Evolutionary conservation across 2,113 vertebrate genomes (phyloP), one percentile per base, ranked within the genome.

Genomic region (Pristiophorus japonicus): DNA sequence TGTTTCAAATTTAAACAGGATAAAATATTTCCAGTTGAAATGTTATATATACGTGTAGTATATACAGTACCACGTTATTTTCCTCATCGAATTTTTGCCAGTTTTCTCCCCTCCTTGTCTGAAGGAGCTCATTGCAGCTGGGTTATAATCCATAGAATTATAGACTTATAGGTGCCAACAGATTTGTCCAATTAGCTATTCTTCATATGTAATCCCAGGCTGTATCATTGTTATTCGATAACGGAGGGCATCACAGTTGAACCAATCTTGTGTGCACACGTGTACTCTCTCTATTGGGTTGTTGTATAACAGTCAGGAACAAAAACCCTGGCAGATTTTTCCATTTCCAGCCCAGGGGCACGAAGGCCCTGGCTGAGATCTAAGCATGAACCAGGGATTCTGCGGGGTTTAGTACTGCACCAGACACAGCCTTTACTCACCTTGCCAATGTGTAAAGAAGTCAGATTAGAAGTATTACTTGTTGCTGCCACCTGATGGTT

Each of bases 401-500:
- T n/a, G 59, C 14, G 20, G 59, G 11, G 30, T 7, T 63, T n/a
- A 16, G 55, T 63, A 14, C 59, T n/a, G 55, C 16, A 81, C 34
- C n/a, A 81, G 10, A 18, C 38, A 11, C n/a, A 16, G 14, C 14
- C 4, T 38, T 38, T 20, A 38, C 38, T 81, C 38, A 18, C 75
- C 12, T 11, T 4, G 4, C 51, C 51, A 51, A 38, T 22, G 62
- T 38, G 5, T 38, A 81, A 38, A 81, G 55, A 38, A 18, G n/a
- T 7, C 18, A 91, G 22, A 63, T 91, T 20, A 63, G 34, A 3
- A 81, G 7, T 34, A 91, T 92, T 92, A 92, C 27, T 51, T 94
- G 42, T 94, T 94, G 66, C 93, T 94, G 93, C 93, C 93, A 94
- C 73, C 93, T 70, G 24, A 45, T 94, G 93, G 93, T 47, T 30